Evolutionary conservation across 2,113 vertebrate species (phyloP).

Genomic region (Micronisus gabar): DNA sequence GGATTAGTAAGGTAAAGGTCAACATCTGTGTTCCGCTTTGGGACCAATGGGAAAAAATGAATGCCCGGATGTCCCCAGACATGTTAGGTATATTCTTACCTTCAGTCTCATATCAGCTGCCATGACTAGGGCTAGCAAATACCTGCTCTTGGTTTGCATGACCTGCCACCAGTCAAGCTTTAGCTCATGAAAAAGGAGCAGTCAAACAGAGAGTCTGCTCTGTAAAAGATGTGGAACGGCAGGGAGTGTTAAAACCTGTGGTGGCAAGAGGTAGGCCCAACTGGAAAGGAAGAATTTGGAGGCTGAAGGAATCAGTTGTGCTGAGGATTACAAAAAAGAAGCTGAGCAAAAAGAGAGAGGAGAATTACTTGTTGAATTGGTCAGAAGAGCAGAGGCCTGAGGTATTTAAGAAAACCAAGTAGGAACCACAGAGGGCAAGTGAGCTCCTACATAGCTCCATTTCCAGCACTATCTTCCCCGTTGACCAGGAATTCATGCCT

Average conservation of each 20-base stretch:
- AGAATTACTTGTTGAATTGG: neutral
- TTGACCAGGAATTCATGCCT: neutral
- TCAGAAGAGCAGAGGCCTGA: neutral
- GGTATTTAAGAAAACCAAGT: neutral
- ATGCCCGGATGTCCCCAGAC: neutral
- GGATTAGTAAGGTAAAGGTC: conserved; percentile 43
- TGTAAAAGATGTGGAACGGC: neutral
- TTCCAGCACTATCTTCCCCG: accelerated
- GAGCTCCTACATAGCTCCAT: neutral
- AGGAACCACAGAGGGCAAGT: neutral
- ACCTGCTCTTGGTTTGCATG: neutral
- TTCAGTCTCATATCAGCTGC: neutral
- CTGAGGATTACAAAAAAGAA: neutral
- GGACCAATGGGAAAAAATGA: neutral
- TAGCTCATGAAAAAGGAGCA: neutral
- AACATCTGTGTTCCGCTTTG: conserved; percentile 37
- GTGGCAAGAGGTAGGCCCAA: neutral
- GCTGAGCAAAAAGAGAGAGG: neutral
- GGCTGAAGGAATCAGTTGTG: neutral
- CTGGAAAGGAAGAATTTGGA: neutral
- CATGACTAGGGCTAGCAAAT: neutral
- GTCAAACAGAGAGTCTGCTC: neutral
- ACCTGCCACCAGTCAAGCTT: neutral
- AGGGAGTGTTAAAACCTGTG: neutral
- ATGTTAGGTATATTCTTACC: neutral